Base-by-base conservation (phyloP, 2,888 invertebrate genomes). In the Acanthosoma haemorrhoidale region DNA sequence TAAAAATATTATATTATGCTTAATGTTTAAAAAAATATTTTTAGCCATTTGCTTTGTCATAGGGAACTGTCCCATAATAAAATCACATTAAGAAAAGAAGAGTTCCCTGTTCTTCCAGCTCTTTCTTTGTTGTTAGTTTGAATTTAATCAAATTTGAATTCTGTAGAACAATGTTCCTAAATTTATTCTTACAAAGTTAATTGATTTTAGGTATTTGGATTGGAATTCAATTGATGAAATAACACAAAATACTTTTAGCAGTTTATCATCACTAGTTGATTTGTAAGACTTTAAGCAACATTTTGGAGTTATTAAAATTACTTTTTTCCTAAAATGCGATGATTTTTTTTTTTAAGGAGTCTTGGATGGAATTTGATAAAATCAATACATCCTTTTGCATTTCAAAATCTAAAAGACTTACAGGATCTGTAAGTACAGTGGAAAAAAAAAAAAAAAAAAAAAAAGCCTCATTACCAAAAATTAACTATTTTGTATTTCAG, bases 61-160 rank as follows among this genome's bases (percentile, higher is more conserved):
- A 77, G 77, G 51, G 79, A 82, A 74, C 76, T 86, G 60, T 81
- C 81, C 13, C 76, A 80, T 36, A 86, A 86, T 79, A 77, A 77
- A 11, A 76, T 86, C 39, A 82, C 81, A 3, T 77, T 83, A 66
- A 77, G 78, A 38, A 79, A 79, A 32, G 79, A 82, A 59, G 77
- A 75, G 41, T 81, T 86, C 75, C 83, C 84, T 8, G 76, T 77
- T 72, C 77, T 84, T 73, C 80, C 80, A 8, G 29, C 51, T 5
- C 63, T 72, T 6, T 25, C 41, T 51, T 67, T 70, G n/a, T 13
- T 73, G 72, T 72, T n/a, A 68, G 71, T 66, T 36, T 58, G 5
- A 15, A 21, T 16, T 3, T 8, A n/a, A 32, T n/a, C 16, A 13
- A 31, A 21, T 3, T 18, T 36, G 11, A 31, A 16, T 15, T 63